phyloP scores from a whole-genome alignment of 2,113 vertebrate species.

The Isichthys henryi region DNA sequence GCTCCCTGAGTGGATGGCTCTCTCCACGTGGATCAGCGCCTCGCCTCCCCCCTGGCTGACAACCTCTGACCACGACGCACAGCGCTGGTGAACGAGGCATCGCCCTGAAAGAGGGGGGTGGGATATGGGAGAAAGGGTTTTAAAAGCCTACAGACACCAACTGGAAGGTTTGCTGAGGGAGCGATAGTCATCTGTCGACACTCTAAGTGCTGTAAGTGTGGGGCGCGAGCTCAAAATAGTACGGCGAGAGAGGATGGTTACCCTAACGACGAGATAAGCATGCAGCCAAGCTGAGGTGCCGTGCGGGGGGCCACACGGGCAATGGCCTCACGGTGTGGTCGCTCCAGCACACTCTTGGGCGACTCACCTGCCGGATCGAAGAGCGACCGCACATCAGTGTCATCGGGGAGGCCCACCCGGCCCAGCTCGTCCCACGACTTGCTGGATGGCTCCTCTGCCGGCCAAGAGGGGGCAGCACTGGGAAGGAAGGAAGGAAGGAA shows the following conservation, averaged over 20 bases:
- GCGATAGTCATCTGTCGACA: not conserved
- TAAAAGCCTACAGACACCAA: not conserved
- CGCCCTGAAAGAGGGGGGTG: constrained; percentile 64
- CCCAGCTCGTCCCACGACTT: constrained; percentile 92
- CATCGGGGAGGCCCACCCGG: constrained; percentile 87
- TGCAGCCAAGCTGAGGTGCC: not conserved
- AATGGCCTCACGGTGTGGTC: no score
- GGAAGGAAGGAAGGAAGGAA: not conserved
- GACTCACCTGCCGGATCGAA: constrained; percentile 83
- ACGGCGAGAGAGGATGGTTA: not conserved
- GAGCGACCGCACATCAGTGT: constrained; percentile 81
- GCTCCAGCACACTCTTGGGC: no score
- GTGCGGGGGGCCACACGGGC: not conserved
- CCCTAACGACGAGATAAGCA: not conserved
- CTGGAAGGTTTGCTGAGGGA: not conserved
- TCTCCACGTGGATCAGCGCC: constrained; percentile 84
- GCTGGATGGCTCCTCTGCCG: constrained; percentile 68
- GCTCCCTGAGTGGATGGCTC: constrained; percentile 99
- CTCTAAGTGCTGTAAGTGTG: not conserved
- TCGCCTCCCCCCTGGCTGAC: constrained; percentile 80
- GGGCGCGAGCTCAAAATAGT: not conserved
- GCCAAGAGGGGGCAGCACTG: not conserved
- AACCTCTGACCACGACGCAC: constrained; percentile 87
- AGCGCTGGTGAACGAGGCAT: constrained; percentile 95
- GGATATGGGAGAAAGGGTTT: not conserved